phyloP scores from a whole-genome alignment of 2,888 invertebrate species.

The Sabatieria punctata region DNA sequence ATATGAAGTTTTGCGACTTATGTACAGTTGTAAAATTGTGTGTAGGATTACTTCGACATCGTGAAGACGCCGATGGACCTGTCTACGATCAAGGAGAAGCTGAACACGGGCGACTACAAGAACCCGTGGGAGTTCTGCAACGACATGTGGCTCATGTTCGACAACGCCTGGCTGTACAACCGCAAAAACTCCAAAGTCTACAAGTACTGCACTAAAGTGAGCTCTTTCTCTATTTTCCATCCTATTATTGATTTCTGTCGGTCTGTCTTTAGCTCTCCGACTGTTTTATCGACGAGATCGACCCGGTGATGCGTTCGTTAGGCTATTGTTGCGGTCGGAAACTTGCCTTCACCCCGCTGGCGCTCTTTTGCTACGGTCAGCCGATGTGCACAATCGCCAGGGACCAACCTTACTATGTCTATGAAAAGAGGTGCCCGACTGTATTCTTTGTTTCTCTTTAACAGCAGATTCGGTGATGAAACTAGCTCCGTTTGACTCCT shows the following conservation, averaged over 20 bases:
- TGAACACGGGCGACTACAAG: slow-evolving; percentile 77
- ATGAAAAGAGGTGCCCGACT: slow-evolving; percentile 95
- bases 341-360: slow-evolving; percentile 96
- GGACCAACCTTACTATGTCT: slow-evolving; percentile 94
- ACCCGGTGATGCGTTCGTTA: slow-evolving; percentile 91
- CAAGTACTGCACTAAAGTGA: slow-evolving; percentile 91
- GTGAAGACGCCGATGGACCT: slow-evolving; percentile 80
- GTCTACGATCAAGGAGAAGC: slow-evolving; percentile 75
- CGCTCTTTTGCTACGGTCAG: slow-evolving; percentile 94
- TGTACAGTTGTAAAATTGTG: too few species aligned
- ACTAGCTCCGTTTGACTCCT: too few species aligned
- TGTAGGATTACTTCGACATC: slow-evolving; percentile 85
- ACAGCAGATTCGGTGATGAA: too few species aligned
- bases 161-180: slow-evolving; percentile 99
- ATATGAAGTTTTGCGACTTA: too few species aligned
- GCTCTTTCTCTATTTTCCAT: slow-evolving; percentile 14
- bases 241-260: too few species aligned
- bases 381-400: slow-evolving; percentile 92
- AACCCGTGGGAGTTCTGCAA: slow-evolving; percentile 99
- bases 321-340: slow-evolving; percentile 98
- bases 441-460: too few species aligned
- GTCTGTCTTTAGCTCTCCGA: slow-evolving; percentile 62
- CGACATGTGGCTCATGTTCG: slow-evolving; percentile 99
- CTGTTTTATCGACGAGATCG: slow-evolving; percentile 91
- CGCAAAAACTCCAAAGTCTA: slow-evolving; percentile 93